A percentile compares a stretch with the other conserved stretches of the same genome.
These are phyloP conservation scores for Meghimatium bilineatum DNA, from an alignment of 2,888 invertebrate genomes.

Conservation along the genomic window DNA sequence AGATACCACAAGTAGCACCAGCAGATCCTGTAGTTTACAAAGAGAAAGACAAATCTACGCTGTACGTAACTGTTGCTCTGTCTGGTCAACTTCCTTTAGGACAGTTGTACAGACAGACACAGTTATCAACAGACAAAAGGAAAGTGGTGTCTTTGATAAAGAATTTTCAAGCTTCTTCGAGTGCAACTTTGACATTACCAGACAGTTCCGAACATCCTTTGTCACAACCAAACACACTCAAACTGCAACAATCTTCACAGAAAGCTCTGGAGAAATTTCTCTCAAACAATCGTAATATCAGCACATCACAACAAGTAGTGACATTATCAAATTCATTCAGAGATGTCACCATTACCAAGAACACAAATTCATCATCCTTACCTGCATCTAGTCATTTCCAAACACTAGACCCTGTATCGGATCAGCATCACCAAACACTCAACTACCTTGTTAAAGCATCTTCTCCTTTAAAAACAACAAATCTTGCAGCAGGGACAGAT, in stretches of 20 bases:
- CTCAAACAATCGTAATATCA: background rate
- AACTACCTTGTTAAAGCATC: no score
- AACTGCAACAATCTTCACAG: slow-evolving; percentile 8
- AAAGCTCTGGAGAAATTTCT: slow-evolving; percentile 11
- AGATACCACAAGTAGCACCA: background rate
- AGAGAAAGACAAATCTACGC: background rate
- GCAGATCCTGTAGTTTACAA: background rate
- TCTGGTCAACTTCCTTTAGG: background rate
- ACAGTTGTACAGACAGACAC: background rate
- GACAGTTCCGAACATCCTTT: background rate
- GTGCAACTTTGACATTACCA: background rate
- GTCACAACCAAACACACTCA: background rate
- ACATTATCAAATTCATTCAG: no score
- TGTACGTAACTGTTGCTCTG: background rate
- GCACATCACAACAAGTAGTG: background rate
- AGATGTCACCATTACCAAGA: background rate
- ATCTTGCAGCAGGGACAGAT: no score
- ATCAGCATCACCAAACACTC: no score
- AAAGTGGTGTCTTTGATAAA: background rate
- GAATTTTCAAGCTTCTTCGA: no score
- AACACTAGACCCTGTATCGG: background rate
- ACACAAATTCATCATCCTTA: no score
- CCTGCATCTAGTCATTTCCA: background rate
- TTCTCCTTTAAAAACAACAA: no score
- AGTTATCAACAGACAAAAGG: background rate